Evolutionary conservation across 2,113 vertebrate genomes (phyloP).

Genomic region (Ariopsis seemanni): DNA sequence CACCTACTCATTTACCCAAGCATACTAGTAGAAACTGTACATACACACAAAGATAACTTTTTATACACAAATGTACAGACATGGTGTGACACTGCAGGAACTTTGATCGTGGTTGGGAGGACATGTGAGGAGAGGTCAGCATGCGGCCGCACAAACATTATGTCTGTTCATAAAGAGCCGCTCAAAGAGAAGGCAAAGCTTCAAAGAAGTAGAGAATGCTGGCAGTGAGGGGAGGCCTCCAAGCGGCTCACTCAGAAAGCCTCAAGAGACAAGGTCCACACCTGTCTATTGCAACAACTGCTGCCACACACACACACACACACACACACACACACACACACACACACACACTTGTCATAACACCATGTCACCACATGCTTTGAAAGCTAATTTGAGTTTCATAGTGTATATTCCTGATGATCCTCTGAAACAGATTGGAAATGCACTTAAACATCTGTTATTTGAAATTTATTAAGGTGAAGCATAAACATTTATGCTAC

Average conservation of each 20-base stretch:
- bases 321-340: not conserved
- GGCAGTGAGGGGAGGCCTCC: conserved; percentile 40
- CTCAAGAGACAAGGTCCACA: conserved; percentile 44
- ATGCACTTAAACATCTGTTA: not conserved
- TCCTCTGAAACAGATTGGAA: not conserved
- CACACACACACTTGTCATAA: conserved; percentile 7
- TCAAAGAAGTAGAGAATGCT: conserved; percentile 56
- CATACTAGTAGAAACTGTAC: not conserved
- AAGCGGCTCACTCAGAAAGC: conserved; percentile 51
- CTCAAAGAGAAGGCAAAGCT: conserved; percentile 42
- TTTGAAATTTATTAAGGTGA: not conserved
- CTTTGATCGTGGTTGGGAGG: conserved; percentile 11
- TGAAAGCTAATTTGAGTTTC: conserved; percentile 23
- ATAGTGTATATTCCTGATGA: not conserved
- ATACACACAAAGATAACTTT: conserved; percentile 1
- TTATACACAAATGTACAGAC: conserved; percentile 2
- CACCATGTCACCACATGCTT: not conserved
- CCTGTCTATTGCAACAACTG: conserved; percentile 56
- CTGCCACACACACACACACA: not conserved
- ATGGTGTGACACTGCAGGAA: conserved; percentile 8
- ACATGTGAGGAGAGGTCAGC: conserved; percentile 39
- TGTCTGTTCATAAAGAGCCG: conserved; percentile 41
- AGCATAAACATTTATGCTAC: not conserved
- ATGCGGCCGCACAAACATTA: conserved; percentile 42
- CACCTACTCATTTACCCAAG: not conserved